Evolutionary conservation across 2,113 vertebrate species (phyloP), one percentile per base, ranked within the genome.

Genomic region (Puntigrus tetrazona): DNA sequence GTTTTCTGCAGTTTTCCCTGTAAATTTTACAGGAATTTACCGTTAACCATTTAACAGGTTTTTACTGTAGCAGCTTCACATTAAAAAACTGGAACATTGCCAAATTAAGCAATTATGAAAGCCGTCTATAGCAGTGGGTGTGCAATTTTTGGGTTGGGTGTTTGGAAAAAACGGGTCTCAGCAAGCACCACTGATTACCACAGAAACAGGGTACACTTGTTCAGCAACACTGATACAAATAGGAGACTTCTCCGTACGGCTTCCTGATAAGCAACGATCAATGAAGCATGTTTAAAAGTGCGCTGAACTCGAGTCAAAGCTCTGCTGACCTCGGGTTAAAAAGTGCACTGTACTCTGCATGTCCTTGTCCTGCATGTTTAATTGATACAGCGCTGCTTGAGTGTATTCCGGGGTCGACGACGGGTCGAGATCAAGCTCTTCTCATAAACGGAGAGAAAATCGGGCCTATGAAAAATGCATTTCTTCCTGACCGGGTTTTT

Each of bases 321-420:
- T 0, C 78, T 59, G 47, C 50, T 63, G 38, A 29, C 74, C 20
- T n/a, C 80, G 50, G 47, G n/a, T 78, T 34, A 83, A 41, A 86
- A 85, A 81, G 87, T 83, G 81, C 61, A 1, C 16, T 91, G 90
- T 92, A 91, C 92, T 91, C 91, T 84, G 75, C 74, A 61, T 87
- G 88, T 91, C 89, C 90, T 91, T 80, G 86, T 83, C 82, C 11
- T 70, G 36, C 89, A 91, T 92, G 88, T 92, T 93, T 93, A 89
- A 92, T 92, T 87, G 78, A 93, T 93, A 88, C 7, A 75, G 70
- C 31, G 69, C 70, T 77, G 84, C 77, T 87, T 89, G 91, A 78
- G 85, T 70, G 84, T 89, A 86, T 82, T 90, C 80, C 38, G 52
- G 36, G 69, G 88, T 85, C 43, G 31, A 25, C 27, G 75, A 57